A percentile compares a stretch with the other conserved stretches of the same genome.
These are phyloP conservation scores for Lycaena phlaeas DNA, from an alignment of 2,888 invertebrate genomes.

Conservation along the genomic window DNA sequence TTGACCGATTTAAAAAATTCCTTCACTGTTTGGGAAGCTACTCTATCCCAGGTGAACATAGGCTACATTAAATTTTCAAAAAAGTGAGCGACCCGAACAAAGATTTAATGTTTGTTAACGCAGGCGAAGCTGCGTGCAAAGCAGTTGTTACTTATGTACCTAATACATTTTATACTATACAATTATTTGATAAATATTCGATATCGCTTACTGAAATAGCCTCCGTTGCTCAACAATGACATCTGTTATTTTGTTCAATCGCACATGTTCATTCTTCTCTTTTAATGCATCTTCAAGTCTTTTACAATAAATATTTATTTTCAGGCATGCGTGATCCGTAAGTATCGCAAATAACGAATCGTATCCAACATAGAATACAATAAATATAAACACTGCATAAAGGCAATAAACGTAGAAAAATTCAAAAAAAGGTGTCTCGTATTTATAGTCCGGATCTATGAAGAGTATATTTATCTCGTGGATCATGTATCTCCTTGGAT, in stretches of 20 bases:
- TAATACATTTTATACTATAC: no score
- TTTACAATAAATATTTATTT: neutral
- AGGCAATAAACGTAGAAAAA: slow-evolving; percentile 4
- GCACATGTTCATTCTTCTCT: neutral
- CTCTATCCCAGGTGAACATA: no score
- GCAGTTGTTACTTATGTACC: no score
- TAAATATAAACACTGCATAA: neutral
- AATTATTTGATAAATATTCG: no score
- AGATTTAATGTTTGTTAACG: no score
- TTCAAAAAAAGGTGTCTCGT: slow-evolving; percentile 3
- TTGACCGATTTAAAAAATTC: no score
- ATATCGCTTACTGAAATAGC: slow-evolving; percentile 1
- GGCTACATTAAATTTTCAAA: no score
- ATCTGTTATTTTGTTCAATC: neutral
- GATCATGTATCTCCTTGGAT: neutral
- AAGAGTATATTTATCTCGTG: slow-evolving; percentile 7
- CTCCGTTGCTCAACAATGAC: neutral
- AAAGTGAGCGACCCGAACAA: no score
- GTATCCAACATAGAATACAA: neutral
- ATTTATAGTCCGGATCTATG: neutral
- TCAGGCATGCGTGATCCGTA: neutral
- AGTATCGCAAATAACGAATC: neutral
- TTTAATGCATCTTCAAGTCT: neutral
- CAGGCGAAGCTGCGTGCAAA: no score
- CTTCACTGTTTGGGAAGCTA: no score